Evolutionary conservation across 2,113 vertebrate species (phyloP).

Genomic region (Diadophis punctatus): DNA sequence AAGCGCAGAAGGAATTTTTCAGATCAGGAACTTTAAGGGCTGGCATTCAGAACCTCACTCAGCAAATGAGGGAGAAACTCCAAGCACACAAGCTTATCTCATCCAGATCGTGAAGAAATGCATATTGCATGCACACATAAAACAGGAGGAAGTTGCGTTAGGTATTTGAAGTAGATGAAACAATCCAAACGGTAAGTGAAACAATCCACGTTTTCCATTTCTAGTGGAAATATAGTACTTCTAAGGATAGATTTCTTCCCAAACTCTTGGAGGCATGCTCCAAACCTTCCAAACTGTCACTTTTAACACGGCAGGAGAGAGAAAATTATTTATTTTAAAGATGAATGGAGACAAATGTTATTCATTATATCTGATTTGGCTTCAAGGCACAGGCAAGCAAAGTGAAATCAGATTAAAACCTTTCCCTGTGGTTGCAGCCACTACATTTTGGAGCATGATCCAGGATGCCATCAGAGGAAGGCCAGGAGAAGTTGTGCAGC

Average conservation of each 20-base stretch:
- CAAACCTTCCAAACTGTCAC: neutral
- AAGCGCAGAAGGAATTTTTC: neutral
- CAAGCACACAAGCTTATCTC: neutral
- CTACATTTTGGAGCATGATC: neutral
- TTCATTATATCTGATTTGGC: neutral
- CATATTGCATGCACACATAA: neutral
- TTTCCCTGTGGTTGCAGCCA: neutral
- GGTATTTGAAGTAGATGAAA: neutral
- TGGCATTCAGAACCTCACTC: neutral
- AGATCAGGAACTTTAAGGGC: neutral
- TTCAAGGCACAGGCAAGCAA: neutral
- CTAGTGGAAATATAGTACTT: neutral
- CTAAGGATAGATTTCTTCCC: neutral
- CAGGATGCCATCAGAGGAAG: neutral
- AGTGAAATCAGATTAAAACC: neutral
- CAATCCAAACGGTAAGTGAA: neutral
- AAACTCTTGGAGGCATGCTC: neutral
- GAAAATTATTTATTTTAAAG: neutral
- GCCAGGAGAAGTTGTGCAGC: neutral
- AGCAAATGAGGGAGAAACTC: neutral
- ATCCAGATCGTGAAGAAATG: neutral
- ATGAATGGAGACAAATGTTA: neutral
- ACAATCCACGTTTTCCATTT: neutral
- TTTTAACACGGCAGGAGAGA: neutral
- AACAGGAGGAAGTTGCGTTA: neutral